Conservation (phyloP, 2,113 vertebrate species). For the Eretmochelys imbricata region DNA sequence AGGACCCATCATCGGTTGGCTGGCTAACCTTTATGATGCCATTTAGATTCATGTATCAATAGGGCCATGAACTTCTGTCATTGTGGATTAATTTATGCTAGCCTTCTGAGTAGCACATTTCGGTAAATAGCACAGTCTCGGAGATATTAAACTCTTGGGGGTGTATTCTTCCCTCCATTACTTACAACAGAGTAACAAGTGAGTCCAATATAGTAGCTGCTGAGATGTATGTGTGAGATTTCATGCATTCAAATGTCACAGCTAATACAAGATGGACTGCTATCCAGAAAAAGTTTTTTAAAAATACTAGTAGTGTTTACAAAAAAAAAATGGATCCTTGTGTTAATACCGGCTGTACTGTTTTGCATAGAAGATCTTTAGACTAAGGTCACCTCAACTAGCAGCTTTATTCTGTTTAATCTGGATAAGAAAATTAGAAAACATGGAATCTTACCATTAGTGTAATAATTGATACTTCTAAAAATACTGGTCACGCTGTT, state of each 20-base stretch:
- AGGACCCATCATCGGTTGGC: neutral
- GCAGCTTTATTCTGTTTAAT: neutral
- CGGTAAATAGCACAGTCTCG: neutral
- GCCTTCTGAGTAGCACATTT: rapidly evolving
- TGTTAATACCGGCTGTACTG: neutral
- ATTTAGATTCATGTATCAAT: neutral
- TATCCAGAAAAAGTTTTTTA: neutral
- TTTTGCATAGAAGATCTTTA: neutral
- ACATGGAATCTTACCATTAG: no score
- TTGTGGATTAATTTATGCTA: neutral
- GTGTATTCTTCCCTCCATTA: neutral
- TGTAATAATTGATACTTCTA: no score
- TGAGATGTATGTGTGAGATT: neutral
- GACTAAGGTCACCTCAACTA: neutral
- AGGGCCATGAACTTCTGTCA: neutral
- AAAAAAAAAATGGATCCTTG: neutral
- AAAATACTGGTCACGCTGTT: neutral
- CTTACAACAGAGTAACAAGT: neutral
- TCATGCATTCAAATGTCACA: neutral
- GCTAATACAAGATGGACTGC: neutral
- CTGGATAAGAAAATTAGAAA: no score
- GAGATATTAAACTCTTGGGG: neutral
- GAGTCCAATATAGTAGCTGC: neutral
- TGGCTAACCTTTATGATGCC: neutral
- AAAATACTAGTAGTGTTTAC: neutral